Evolutionary conservation across 2,888 invertebrate genomes (phyloP), one percentile per base, ranked within the genome.

Genomic region (Dryomyza anilis): DNA sequence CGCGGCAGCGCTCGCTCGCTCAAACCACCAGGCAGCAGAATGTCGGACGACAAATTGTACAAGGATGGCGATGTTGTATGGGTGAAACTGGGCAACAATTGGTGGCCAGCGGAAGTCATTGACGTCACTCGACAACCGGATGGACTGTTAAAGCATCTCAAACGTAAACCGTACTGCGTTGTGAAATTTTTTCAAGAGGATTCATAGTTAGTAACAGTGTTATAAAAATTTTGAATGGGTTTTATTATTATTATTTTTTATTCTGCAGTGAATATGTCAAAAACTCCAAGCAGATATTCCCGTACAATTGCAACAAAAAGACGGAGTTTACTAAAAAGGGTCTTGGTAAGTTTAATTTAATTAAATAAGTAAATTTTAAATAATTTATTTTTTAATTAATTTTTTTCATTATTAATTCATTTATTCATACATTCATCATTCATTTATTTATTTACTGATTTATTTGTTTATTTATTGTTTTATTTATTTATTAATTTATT

Each of bases 181-280:
- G 94, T 94, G 56, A 91, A 92, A 80, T 94, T 94, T 84, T 94
- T 94, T 82, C 89, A 92, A 80, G 94, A 94, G 84, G 90, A 90
- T 76, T 86, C 88, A 69, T 94, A 88, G 94, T 94, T 87, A 89
- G 92, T 74, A 58, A 14, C 5, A 60, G 7, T 14, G n/a, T 23
- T 45, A n/a, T n/a, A n/a, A n/a, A 48, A 14, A 21, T 16, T 23
- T 19, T 56, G 14, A n/a, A n/a, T n/a, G n/a, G n/a, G n/a, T n/a
- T n/a, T 29, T 58, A 27, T 29, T 63, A 19, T 64, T 30, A 19
- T n/a, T 63, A 25, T 61, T 56, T n/a, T 55, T 27, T 36, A 67
- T 71, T n/a, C 89, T 91, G 75, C 85, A 94, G 94, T 84, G 93
- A 94, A 85, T 91, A 88, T 84, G 90, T 94, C 45, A 89, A 87